phyloP scores from a whole-genome alignment of 1,140 invertebrate genomes.

The Hylyphantes graminicola region DNA sequence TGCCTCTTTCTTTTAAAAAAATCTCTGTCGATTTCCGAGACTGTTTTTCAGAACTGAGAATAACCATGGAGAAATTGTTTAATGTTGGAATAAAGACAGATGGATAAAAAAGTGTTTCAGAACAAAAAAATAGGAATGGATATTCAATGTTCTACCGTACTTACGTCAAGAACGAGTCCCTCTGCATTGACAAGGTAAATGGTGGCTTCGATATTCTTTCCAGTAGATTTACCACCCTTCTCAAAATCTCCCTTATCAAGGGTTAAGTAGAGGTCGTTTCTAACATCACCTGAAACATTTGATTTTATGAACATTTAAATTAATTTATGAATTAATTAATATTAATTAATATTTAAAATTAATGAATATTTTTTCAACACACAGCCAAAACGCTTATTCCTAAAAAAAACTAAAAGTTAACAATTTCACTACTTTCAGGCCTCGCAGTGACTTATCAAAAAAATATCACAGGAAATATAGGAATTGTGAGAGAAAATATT shows the following conservation, averaged over 20 bases:
- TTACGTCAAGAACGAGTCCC: conserved; percentile 79
- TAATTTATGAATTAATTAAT: not conserved
- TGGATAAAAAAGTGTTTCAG: not conserved
- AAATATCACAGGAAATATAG: too few relatives aligned
- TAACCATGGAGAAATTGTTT: too few relatives aligned
- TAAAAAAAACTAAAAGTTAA: too few relatives aligned
- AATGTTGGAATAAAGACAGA: too few relatives aligned
- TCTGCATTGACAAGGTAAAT: conserved; percentile 83
- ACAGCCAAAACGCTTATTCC: too few relatives aligned
- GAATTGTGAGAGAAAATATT: too few relatives aligned
- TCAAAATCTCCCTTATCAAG: conserved; percentile 91
- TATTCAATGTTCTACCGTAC: not conserved
- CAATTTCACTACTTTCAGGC: too few relatives aligned
- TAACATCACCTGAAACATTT: conserved; percentile 70
- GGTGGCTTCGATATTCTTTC: conserved; percentile 92
- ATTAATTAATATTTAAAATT: not conserved
- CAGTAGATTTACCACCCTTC: conserved; percentile 92
- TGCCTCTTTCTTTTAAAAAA: too few relatives aligned
- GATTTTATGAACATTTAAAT: not conserved
- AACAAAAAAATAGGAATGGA: not conserved
- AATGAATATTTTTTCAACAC: too few relatives aligned
- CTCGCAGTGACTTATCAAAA: too few relatives aligned
- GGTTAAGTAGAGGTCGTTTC: conserved; percentile 93
- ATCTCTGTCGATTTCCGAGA: too few relatives aligned
- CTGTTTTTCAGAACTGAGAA: too few relatives aligned